Evolutionary conservation across 2,888 invertebrate genomes (phyloP), one percentile per base, ranked within the genome.

Genomic region (Helicoverpa assulta): DNA sequence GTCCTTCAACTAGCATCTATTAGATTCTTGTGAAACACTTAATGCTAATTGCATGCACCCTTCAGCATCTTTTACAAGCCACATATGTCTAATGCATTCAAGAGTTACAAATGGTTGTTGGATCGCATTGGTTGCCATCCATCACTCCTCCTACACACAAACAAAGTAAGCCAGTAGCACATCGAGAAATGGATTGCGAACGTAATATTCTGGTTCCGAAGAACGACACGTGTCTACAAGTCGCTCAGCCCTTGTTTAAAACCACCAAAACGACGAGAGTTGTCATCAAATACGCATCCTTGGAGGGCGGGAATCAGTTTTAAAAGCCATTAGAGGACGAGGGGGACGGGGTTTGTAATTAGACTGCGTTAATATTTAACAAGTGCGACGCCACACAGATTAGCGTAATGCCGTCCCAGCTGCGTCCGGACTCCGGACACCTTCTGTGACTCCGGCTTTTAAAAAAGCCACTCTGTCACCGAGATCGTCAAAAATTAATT

Each of bases 261-360:
- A 87, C 85, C 84, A 81, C 80, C 86, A 87, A 89, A 92, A 90
- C 90, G 90, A 84, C 88, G 87, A 89, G 91, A 94, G 91, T 94
- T 94, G 95, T 95, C 95, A 95, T 95, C 95, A 95, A 95, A 95
- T 94, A 94, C 95, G 92, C 95, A 95, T 95, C 94, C 92, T 92
- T 86, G 80, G 86, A 87, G 93, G 95, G 93, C 91, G 91, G 92
- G 94, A 95, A 95, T 95, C 95, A 95, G 95, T 95, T 95, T 95
- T 95, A 95, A 95, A 95, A 95, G 93, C 95, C 95, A 95, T 95
- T 95, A 95, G 94, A 93, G 92, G 90, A 85, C 81, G 85, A 76
- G 81, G 89, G 86, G 85, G 83, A 84, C 82, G 87, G 91, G 88
- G 89, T 89, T 88, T 89, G 94, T 95, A 95, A 95, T 95, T 95